These are phyloP conservation scores for Paradoxurus hermaphroditus DNA, from an alignment of 2,113 vertebrate genomes.

Conservation along the genomic window DNA sequence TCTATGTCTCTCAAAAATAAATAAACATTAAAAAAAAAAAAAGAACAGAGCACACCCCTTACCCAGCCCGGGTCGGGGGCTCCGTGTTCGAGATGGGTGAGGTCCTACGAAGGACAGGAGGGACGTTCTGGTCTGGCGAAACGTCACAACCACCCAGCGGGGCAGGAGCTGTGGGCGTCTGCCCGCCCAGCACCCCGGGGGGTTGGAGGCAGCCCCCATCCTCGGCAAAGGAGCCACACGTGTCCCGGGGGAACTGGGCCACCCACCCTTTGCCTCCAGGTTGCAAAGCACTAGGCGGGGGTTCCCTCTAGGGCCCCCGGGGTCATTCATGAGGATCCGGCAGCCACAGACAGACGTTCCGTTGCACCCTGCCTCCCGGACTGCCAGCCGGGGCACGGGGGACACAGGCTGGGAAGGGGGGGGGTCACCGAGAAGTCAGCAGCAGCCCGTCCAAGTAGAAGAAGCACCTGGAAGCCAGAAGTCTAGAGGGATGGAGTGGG, in stretches of 20 bases:
- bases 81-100: neutral
- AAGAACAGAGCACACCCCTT: neutral
- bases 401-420: neutral
- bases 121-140: neutral
- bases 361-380: too few species aligned
- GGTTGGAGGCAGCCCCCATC: neutral
- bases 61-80: fast-evolving
- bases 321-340: neutral
- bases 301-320: neutral
- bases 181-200: neutral
- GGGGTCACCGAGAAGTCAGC: neutral
- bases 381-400: neutral
- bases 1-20: too few species aligned
- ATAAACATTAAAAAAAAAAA: too few species aligned
- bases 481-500: neutral
- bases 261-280: neutral
- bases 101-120: neutral
- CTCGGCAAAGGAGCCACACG: neutral
- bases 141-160: neutral
- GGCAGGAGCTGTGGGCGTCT: neutral
- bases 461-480: too few species aligned
- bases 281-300: neutral
- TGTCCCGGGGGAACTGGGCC: neutral
- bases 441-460: neutral
- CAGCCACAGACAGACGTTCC: neutral